phyloP scores from a whole-genome alignment of 2,113 vertebrate species.

The Lepisosteus oculatus region DNA sequence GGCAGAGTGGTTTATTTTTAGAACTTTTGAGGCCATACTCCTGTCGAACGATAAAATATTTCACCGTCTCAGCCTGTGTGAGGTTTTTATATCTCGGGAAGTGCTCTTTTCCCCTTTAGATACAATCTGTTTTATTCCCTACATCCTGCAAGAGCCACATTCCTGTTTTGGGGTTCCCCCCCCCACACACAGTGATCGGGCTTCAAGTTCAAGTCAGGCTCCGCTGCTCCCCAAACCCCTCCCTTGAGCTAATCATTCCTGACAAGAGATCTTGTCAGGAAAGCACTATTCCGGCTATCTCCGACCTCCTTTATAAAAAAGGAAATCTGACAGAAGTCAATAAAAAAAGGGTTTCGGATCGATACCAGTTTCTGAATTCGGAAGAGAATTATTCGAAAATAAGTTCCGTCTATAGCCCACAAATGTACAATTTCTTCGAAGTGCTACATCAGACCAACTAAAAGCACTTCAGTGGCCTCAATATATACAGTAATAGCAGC shows the following conservation, averaged over 20 bases:
- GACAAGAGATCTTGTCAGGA: conserved; percentile 18
- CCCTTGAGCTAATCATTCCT: neutral
- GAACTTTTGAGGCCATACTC: neutral
- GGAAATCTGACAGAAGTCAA: conserved; percentile 7
- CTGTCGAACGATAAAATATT: neutral
- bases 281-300: neutral
- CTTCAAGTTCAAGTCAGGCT: conserved; percentile 9
- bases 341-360: neutral
- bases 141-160: conserved; percentile 1
- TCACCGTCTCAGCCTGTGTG: neutral
- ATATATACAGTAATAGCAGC: too few relatives aligned
- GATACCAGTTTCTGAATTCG: neutral
- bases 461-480: too few relatives aligned
- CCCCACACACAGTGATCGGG: neutral
- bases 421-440: neutral
- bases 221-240: conserved; percentile 9
- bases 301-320: neutral
- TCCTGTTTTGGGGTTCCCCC: neutral
- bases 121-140: conserved; percentile 8
- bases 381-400: neutral
- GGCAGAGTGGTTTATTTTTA: conserved; percentile 9
- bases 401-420: neutral
- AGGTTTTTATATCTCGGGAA: neutral
- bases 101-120: neutral
- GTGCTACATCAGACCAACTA: too few relatives aligned